Evolutionary conservation across 2,113 vertebrate genomes (phyloP), one percentile per base, ranked within the genome.

Genomic region (Poeciliopsis turrubarensis): DNA sequence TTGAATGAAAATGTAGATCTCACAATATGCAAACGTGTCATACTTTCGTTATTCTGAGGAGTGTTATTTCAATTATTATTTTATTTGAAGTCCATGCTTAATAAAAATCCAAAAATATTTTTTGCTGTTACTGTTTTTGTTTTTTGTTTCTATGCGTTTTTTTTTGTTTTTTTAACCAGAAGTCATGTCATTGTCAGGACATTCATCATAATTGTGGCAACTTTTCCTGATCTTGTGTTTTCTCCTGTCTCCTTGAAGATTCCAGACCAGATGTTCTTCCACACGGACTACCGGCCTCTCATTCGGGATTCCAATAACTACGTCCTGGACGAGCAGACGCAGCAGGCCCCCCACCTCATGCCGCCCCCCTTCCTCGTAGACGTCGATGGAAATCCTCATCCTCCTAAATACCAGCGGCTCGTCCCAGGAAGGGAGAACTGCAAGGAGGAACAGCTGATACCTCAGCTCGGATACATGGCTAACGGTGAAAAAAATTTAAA

Each of bases 241-340:
- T 5, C 17, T 72, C 10, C 69, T 69, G 1, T 17, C 79, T 57
- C 44, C 57, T 69, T 78, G 39, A 90, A 99, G 98, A 97, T 99
- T 93, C 97, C 97, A 71, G 97, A 99, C 90, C 98, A 99, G 93
- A 99, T 99, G 98, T 99, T 99, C 93, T 99, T 98, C 95, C 98
- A 99, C 86, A 99, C 98, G 51, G 98, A 99, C 93, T 99, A 97
- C 91, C 95, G 98, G n/a, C 98, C 98, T 3, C 94, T 99, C 73
- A 99, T 99, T 81, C 96, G 98, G 29, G 98, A 99, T 86, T 85
- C 96, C 41, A 99, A 99, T 80, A 99, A 98, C 93, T 99, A 96
- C n/a, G 98, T 99, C 67, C 87, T 99, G 90, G 98, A 99, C 69
- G 98, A 99, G 83, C 98, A 99, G 93, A 99, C 98, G 1, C 98